Base-by-base conservation (phyloP, 2,888 invertebrate species). In the Athripsodes cinereus region DNA sequence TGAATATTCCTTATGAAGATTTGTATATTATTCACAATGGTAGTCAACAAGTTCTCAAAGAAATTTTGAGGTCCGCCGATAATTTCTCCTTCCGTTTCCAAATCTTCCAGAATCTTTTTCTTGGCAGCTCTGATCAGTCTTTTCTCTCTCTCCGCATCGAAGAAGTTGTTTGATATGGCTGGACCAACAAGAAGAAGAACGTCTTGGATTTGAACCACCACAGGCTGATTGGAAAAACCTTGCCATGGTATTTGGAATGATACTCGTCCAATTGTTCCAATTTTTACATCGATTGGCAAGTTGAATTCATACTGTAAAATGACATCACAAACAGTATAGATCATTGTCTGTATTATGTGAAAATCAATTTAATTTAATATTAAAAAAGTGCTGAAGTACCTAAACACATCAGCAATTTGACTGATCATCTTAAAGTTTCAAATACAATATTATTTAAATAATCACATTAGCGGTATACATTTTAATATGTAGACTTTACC, bases 231-330 rank as follows among this genome's bases (percentile, higher is more conserved):
- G 77, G 86, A 88, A 22, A 91, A 76, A 16, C 85, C 84, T 2
- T 85, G 80, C 91, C 91, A 91, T 60, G 91, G 90, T 68, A 92
- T 90, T 70, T 85, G 84, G 8, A 88, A 74, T 67, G 80, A 81
- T 65, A 88, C 80, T 72, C 85, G 85, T 65, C 90, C 91, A 59
- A 92, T 85, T 8, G 87, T 84, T 18, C 91, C 92, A 56, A 86
- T 86, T 73, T 88, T 88, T 13, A 92, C 89, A 73, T 89, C 88
- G 63, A 92, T 86, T 0, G 92, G 91, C 51, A 91, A 74, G 67
- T 89, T 86, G 35, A 92, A 75, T 71, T 90, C 89, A 67, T 87
- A 88, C 92, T 92, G 78, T 35, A 81, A 82, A 2, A 26, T 31
- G 31, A 49, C n/a, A 49, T 31, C 6, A 8, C 31, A 31, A 31